Conservation (phyloP, 2,888 invertebrate species). For the Achlya flavicornis region DNA sequence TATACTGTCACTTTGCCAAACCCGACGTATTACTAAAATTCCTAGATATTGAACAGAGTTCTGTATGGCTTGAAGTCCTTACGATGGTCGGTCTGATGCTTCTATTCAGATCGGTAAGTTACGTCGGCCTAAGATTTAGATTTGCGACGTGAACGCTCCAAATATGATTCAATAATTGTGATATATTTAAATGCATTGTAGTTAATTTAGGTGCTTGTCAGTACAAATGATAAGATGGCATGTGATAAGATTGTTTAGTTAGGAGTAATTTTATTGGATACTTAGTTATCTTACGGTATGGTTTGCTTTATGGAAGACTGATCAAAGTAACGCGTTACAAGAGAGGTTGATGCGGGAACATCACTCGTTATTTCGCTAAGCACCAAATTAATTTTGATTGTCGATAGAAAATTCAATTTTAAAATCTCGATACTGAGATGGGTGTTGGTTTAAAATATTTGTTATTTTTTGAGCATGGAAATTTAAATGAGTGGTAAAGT, state of each 20-base stretch:
- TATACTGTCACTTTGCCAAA: conserved; percentile 87
- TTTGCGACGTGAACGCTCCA: conserved; percentile 68
- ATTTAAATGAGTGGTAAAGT: too few species aligned
- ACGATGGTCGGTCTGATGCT: conserved; percentile 80
- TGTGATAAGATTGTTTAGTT: conserved; percentile 26
- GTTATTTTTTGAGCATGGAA: too few species aligned
- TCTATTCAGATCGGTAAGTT: conserved; percentile 83
- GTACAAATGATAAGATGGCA: conserved; percentile 35
- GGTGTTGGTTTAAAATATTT: too few species aligned
- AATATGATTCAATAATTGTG: conserved; percentile 27
- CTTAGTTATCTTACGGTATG: neutral
- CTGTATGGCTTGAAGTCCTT: conserved; percentile 83
- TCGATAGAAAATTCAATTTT: too few species aligned
- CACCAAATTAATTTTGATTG: too few species aligned
- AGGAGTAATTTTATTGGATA: conserved; percentile 1
- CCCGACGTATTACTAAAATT: conserved; percentile 85
- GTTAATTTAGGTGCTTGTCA: conserved; percentile 31
- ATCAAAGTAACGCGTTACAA: neutral
- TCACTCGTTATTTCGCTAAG: too few species aligned
- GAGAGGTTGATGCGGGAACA: neutral
- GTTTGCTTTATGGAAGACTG: conserved; percentile 5
- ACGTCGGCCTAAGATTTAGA: conserved; percentile 82
- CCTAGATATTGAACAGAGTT: conserved; percentile 82
- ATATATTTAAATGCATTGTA: conserved; percentile 27
- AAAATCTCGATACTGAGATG: too few species aligned